Base-by-base conservation (phyloP, 23 tunicate genomes). In the Ascidia mentula region DNA sequence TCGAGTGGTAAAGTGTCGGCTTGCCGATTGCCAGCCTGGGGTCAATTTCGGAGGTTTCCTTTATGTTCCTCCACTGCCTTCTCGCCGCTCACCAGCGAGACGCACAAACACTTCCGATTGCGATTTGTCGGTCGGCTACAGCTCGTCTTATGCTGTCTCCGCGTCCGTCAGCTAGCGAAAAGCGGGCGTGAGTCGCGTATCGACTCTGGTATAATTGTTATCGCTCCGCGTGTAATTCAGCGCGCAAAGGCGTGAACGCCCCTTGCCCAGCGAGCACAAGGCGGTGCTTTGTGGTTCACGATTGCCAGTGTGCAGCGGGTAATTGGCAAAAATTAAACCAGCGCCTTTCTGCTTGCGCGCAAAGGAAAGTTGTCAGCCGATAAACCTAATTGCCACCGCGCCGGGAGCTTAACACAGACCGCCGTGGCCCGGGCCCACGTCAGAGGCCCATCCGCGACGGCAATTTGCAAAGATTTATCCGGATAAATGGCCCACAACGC, bases 281-380 rank as follows among this genome's bases (percentile, higher is more conserved):
- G 65, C 24, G 65, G 12, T 53, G 12, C 4, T 53, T 53, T 26
- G 13, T 20, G 65, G 65, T 28, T 3, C 24, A 28, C 65, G 24
- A 53, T 53, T 53, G 65, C 28, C 65, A 28, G 65, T 53, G 65
- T 28, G 65, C 22, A 53, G 24, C 2, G 28, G 7, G 13, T 53
- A 53, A 53, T 53, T 53, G 65, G 28, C 24, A 28, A 28, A 53
- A 53, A 53, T 53, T 53, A 53, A 28, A 53, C 65, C 65, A 26
- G 65, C 65, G 65, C 65, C 65, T 53, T 53, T 53, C 65, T 5
- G 65, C 24, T 53, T 3, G 24, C 12, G 65, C 65, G 28, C 28
- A 53, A 53, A 53, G 65, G 24, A 53, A 53, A 53, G 65, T 53
- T 53, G 65, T 53, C 65, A 53, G 24, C 22, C 24, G 65, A 53